These are phyloP conservation scores for Channa maculata DNA, from an alignment of 2,113 vertebrate species.

Conservation along the genomic window DNA sequence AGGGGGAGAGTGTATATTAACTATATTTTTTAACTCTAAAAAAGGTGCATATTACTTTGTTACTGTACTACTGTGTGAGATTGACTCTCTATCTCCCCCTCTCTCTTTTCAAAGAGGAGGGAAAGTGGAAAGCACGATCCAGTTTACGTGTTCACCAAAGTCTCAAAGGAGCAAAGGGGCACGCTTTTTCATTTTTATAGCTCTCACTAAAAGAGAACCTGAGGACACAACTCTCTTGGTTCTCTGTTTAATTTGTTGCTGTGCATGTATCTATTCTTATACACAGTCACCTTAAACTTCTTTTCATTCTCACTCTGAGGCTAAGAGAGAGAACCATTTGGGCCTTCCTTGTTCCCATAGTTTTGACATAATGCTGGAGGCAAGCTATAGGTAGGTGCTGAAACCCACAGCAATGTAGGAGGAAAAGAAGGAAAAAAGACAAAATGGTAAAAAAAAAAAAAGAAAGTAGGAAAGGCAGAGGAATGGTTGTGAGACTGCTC, in stretches of 20 bases:
- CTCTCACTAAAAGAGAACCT: neutral
- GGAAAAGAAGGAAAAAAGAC: constrained; percentile 38
- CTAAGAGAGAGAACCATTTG: constrained; percentile 33
- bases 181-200: constrained; percentile 3
- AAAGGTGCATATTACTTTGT: constrained; percentile 2
- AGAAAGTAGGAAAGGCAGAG: neutral
- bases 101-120: neutral
- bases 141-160: constrained; percentile 14
- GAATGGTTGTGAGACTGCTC: constrained; percentile 6
- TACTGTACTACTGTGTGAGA: constrained; percentile 8
- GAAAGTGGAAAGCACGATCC: neutral
- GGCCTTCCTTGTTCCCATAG: constrained; percentile 46
- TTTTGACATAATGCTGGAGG: constrained; percentile 62
- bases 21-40: neutral
- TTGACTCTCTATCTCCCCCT: too few relatives aligned
- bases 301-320: neutral
- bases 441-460: constrained; percentile 14
- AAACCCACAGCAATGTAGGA: constrained; percentile 7
- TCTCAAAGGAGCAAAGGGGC: neutral
- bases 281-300: too few relatives aligned
- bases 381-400: constrained; percentile 20
- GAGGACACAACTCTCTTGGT: neutral
- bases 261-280: neutral
- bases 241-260: too few relatives aligned
- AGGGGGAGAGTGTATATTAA: neutral